Evolutionary conservation across 2,797 vertebrate genomes (phyloP).

Genomic region (Lindbergichthys nudifrons): DNA sequence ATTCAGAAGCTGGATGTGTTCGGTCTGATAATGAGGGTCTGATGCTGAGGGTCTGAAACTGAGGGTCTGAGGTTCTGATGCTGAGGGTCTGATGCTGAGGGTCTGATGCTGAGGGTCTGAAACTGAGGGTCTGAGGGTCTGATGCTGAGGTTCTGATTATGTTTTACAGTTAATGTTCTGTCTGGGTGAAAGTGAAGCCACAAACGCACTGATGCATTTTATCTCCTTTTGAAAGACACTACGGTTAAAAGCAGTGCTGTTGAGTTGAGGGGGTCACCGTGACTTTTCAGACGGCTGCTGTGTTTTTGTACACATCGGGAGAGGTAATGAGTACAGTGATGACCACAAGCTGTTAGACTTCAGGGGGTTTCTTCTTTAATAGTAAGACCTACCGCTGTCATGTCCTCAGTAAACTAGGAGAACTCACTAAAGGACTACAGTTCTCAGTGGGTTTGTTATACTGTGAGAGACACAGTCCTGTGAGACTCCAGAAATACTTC

Average conservation of each 20-base stretch:
- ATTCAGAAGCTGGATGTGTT: neutral
- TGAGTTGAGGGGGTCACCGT: neutral
- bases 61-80: neutral
- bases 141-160: neutral
- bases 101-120: neutral
- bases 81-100: neutral
- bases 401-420: slow-evolving; percentile 8
- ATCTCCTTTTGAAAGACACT: neutral
- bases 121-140: neutral
- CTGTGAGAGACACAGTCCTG: neutral
- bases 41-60: neutral
- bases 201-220: slow-evolving; percentile 5
- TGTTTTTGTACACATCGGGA: neutral
- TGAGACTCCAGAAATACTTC: slow-evolving; percentile 34
- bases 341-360: neutral
- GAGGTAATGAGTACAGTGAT: slow-evolving; percentile 1
- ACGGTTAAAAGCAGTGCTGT: neutral
- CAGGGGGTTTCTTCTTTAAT: neutral
- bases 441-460: no score
- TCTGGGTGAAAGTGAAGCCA: neutral
- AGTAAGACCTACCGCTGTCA: neutral
- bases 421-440: neutral
- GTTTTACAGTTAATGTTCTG: neutral
- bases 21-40: neutral
- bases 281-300: neutral